A percentile compares a stretch with the other conserved stretches of the same genome.
Evolutionary conservation across 1,140 invertebrate genomes (phyloP).

Genomic region (Metaphire vulgaris): DNA sequence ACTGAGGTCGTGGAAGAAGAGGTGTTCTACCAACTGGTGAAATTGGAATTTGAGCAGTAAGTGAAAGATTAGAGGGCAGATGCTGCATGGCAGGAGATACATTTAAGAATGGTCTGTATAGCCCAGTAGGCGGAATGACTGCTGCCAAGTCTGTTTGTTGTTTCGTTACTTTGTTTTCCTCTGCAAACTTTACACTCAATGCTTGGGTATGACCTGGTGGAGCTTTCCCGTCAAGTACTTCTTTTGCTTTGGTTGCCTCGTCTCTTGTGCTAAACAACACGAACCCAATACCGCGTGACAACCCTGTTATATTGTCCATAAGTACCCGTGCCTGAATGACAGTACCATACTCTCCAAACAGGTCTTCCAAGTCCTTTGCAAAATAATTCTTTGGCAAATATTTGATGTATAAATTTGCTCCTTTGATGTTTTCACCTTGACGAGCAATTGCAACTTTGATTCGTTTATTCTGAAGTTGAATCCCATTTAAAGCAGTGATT

Average conservation of each 20-base stretch:
- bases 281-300: constrained; percentile 80
- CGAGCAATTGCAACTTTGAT: constrained; percentile 86
- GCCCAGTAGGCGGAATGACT: constrained; percentile 1
- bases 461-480: constrained; percentile 75
- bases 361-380: constrained; percentile 68
- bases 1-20: not conserved
- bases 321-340: constrained; percentile 86
- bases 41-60: not conserved
- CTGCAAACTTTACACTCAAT: constrained; percentile 77
- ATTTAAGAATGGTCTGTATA: not conserved
- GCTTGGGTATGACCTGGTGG: constrained; percentile 75
- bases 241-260: constrained; percentile 80
- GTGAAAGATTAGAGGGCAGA: not conserved
- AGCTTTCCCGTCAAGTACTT: constrained; percentile 72
- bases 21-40: not conserved
- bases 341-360: constrained; percentile 77
- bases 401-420: constrained; percentile 88
- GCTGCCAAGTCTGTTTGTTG: constrained; percentile 32
- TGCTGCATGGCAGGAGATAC: not conserved
- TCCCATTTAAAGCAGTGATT: constrained; percentile 78
- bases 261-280: constrained; percentile 58
- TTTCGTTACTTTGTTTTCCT: constrained; percentile 76
- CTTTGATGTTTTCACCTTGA: constrained; percentile 85
- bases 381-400: constrained; percentile 68
- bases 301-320: constrained; percentile 75